Conservation (phyloP, 2,113 vertebrate species). For the Phasianus colchicus region DNA sequence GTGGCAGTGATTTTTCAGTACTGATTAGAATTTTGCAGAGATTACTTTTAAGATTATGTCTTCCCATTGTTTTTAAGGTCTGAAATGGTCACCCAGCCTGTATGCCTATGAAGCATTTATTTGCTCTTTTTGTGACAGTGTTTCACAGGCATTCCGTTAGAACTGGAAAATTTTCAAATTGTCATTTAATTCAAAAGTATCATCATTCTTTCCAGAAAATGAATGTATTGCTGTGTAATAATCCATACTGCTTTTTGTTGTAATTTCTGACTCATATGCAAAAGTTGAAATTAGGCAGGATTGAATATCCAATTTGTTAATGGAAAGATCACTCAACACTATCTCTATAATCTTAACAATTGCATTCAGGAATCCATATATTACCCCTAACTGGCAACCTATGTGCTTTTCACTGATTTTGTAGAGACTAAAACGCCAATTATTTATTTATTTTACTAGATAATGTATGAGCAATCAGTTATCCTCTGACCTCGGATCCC, state of each 20-base stretch:
- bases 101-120: rapidly evolving
- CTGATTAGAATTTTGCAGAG: not conserved
- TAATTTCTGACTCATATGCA: not conserved
- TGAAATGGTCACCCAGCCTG: not conserved
- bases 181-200: not conserved
- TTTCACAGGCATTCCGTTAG: not conserved
- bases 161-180: not conserved
- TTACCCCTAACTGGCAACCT: not conserved
- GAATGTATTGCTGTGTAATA: not conserved
- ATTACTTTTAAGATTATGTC: not conserved
- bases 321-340: not conserved
- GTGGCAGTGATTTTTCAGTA: not conserved
- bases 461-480: constrained; percentile 35
- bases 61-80: not conserved
- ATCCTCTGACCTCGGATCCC: constrained; percentile 56
- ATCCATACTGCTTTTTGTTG: not conserved
- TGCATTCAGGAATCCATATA: not conserved
- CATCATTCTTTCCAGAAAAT: not conserved
- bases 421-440: not conserved
- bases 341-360: not conserved
- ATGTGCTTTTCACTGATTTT: not conserved
- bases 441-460: constrained; percentile 58
- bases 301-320: not conserved
- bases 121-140: not conserved
- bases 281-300: not conserved